Evolutionary conservation across 2,113 vertebrate genomes (phyloP).

Genomic region (Chaetura pelagica): DNA sequence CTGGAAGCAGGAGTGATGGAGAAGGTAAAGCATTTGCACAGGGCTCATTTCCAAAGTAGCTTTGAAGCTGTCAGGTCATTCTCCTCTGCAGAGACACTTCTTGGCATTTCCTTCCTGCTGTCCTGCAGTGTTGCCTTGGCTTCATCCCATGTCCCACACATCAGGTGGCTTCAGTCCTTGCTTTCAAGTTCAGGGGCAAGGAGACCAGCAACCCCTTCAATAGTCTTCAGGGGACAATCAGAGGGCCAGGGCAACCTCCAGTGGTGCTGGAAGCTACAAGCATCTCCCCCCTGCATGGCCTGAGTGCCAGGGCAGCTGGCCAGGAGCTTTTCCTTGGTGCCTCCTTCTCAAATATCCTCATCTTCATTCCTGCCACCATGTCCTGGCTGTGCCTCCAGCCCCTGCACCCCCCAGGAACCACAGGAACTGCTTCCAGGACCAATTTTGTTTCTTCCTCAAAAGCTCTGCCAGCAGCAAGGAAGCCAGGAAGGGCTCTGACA

Average conservation of each 20-base stretch:
- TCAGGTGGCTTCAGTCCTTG: not conserved
- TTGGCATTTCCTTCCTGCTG: not conserved
- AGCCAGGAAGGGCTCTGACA: not conserved
- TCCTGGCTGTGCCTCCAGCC: not conserved
- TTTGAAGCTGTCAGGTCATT: not conserved
- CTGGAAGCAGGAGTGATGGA: not conserved
- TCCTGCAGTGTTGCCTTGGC: not conserved
- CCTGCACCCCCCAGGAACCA: not conserved
- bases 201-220: not conserved
- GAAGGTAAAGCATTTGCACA: not conserved
- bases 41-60: not conserved
- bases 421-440: not conserved
- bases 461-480: not conserved
- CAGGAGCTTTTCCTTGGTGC: not conserved
- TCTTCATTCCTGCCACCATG: not conserved
- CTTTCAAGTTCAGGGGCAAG: not conserved
- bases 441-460: not conserved
- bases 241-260: rapidly evolving
- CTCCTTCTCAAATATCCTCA: not conserved
- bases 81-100: not conserved
- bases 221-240: not conserved
- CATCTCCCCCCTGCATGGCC: not conserved
- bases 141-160: not conserved
- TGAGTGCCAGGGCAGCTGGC: not conserved
- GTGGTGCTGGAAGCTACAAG: not conserved